phyloP scores from a whole-genome alignment of 1,140 invertebrate genomes.

The Melanaphis sacchari region DNA sequence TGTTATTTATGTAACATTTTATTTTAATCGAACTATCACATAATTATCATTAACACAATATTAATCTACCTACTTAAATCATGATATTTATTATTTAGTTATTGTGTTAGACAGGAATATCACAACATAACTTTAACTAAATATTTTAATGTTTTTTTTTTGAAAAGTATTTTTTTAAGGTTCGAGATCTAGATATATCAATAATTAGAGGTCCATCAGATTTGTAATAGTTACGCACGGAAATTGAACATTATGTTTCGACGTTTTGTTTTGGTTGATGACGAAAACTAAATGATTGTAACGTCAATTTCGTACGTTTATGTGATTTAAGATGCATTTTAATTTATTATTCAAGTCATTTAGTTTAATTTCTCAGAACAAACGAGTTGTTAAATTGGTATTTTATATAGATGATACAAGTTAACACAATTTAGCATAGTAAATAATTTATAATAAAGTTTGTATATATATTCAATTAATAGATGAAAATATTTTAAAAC shows the following conservation, averaged over 20 bases:
- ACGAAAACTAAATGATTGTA: neutral
- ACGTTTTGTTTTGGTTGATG: neutral
- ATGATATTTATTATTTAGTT: neutral
- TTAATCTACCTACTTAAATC: neutral
- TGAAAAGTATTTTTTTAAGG: neutral
- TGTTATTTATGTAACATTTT: too few relatives aligned
- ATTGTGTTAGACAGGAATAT: neutral
- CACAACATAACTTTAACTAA: neutral
- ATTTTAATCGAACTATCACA: too few relatives aligned
- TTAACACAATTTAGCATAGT: neutral
- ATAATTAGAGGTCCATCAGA: neutral
- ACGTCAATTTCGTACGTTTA: neutral
- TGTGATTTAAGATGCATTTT: neutral
- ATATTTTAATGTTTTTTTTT: neutral
- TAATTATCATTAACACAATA: too few relatives aligned
- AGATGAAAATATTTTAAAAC: neutral
- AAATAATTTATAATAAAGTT: too few relatives aligned
- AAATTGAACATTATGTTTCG: neutral
- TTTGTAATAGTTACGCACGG: neutral
- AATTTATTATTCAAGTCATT: neutral
- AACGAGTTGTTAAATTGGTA: neutral
- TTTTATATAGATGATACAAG: neutral
- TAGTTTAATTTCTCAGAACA: neutral
- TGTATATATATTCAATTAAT: neutral
- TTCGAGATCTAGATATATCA: neutral